Percentiles rank a stretch among this genome's conserved stretches.
phyloP scores from a whole-genome alignment of 2,113 vertebrate genomes.

The Alligator sinensis region DNA sequence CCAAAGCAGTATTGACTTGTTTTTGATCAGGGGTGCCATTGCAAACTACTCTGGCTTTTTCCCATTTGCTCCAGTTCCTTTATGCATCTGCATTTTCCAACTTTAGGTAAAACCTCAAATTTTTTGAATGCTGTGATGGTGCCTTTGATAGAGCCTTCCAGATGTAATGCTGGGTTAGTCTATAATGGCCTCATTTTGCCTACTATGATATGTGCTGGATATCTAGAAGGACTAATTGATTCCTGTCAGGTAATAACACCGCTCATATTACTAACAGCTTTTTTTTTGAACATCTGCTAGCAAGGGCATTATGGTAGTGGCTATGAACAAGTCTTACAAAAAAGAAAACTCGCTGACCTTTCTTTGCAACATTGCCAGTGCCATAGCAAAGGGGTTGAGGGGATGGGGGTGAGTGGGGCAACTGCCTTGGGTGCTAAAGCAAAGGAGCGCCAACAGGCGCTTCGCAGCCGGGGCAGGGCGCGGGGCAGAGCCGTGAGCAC shows the following conservation, averaged over 20 bases:
- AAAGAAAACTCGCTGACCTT: not conserved
- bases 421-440: too few species aligned
- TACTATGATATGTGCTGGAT: constrained; percentile 91
- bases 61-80: not conserved
- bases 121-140: constrained; percentile 81
- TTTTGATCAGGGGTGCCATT: not conserved
- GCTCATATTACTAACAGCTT: not conserved
- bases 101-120: constrained; percentile 79
- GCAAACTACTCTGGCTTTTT: fast-evolving
- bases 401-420: too few species aligned
- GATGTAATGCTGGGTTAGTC: constrained; percentile 76
- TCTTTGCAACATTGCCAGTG: too few species aligned
- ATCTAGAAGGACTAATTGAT: constrained; percentile 82
- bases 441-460: too few species aligned
- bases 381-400: too few species aligned
- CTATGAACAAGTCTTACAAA: not conserved
- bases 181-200: constrained; percentile 81
- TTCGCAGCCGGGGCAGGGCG: too few species aligned
- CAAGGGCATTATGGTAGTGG: not conserved
- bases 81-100: not conserved
- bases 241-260: constrained; percentile 87
- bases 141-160: constrained; percentile 76
- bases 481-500: too few species aligned
- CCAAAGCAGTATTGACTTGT: not conserved
- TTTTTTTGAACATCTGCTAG: not conserved